phyloP scores from a whole-genome alignment of 2,113 vertebrate species.

The Tamias sibiricus region DNA sequence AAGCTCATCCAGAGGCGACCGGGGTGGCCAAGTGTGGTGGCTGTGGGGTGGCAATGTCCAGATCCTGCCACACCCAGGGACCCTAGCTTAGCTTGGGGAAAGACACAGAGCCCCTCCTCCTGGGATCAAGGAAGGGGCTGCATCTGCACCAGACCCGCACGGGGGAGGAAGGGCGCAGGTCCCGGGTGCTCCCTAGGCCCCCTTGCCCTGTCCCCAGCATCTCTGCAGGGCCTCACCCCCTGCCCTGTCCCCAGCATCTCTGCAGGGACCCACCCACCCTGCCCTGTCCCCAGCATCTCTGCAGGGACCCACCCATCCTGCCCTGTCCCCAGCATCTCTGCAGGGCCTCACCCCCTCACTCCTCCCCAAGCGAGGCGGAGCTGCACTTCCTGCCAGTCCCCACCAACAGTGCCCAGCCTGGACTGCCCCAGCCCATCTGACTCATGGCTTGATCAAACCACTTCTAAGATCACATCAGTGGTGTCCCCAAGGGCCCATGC shows the following conservation, averaged over 20 bases:
- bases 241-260: too few species aligned
- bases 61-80: neutral
- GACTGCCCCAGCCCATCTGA: neutral
- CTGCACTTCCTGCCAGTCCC: too few species aligned
- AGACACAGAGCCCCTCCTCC: neutral
- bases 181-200: neutral
- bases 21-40: fast-evolving
- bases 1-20: too few species aligned
- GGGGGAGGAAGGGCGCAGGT: neutral
- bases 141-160: too few species aligned
- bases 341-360: too few species aligned
- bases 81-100: neutral
- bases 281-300: too few species aligned
- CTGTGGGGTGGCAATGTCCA: neutral
- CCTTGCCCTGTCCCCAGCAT: neutral
- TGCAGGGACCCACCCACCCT: too few species aligned
- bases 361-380: too few species aligned
- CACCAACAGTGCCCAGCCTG: neutral
- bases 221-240: neutral
- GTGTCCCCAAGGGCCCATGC: neutral
- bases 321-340: too few species aligned
- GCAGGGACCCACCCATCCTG: too few species aligned
- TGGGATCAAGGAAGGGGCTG: neutral
- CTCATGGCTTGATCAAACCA: too few species aligned
- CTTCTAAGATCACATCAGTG: neutral